Percentiles rank a stretch among this genome's conserved stretches.
Evolutionary conservation across 2,888 invertebrate species (phyloP).

Genomic region (Allolobophora icterica): DNA sequence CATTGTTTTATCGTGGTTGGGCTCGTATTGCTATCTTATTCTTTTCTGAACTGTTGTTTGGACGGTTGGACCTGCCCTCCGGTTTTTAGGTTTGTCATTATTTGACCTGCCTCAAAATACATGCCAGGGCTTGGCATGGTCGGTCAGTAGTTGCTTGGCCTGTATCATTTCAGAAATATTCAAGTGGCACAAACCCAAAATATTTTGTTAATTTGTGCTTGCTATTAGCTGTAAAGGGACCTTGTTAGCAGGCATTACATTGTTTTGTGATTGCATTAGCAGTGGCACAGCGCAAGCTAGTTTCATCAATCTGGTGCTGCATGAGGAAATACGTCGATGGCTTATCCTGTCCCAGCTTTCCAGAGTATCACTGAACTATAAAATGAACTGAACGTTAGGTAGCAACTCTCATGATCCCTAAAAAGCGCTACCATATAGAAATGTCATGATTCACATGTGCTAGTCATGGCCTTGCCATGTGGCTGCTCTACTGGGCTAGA

Average conservation of each 20-base stretch:
- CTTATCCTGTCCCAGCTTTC: neutral
- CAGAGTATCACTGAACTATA: neutral
- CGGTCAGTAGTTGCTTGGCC: no score
- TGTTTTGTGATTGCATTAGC: neutral
- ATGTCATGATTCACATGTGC: neutral
- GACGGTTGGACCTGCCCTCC: no score
- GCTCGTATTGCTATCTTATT: no score
- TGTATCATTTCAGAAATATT: neutral
- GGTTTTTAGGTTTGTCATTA: no score
- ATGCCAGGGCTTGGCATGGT: no score
- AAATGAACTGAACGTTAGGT: neutral
- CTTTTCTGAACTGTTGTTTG: no score
- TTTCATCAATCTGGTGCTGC: neutral
- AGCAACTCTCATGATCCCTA: neutral
- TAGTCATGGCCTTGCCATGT: neutral
- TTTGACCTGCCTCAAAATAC: no score
- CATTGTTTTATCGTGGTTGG: no score
- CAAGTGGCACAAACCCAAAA: neutral
- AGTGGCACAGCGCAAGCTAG: neutral
- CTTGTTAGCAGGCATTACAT: neutral
- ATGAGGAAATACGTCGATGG: neutral
- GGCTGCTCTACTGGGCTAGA: no score
- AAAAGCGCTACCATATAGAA: neutral
- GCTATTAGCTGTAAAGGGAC: neutral
- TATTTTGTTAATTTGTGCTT: slow-evolving; percentile 6